Evolutionary conservation across 64 coral and sea anemone species (phyloP), one percentile per base, ranked within the genome.

Genomic region (Cladopsammia gracilis): DNA sequence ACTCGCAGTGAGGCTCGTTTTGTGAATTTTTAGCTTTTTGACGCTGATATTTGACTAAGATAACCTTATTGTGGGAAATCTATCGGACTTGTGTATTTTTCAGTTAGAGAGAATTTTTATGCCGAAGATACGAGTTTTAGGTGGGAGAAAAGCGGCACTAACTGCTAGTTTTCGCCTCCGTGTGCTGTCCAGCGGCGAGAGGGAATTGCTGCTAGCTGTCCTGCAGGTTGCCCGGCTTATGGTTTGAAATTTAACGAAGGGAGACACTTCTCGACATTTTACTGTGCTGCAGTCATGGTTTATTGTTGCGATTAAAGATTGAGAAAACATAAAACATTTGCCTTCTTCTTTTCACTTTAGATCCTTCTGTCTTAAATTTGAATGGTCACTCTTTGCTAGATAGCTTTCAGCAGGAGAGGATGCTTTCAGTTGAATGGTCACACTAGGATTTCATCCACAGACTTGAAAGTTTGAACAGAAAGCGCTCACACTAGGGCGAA

Each of bases 261-360:
- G 46, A 19, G 3, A 46, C 23, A 19, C 16, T 19, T 84, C 80
- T 42, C 80, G 49, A 84, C 80, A 67, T 84, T 84, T 56, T 84
- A 14, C 80, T 68, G 42, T 84, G 80, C 80, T 84, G 62, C 80
- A 67, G 80, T 84, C 80, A 67, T 64, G 46, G 80, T 84, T 84
- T 50, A 84, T 67, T 13, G 80, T 84, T 84, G 80, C 46, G 80
- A 84, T 50, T 84, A 84, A 84, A 84, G 59, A 45, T 22, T 84
- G 62, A 51, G 10, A 84, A 84, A 67, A 50, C 1, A 10, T 10
- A 25, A 14, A 12, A 4, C 20, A 18, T 53, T 8, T 22, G 75
- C 23, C 22, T 25, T 3, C 23, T 13, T 54, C 50, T 77, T 77
- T 19, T 24, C 14, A 0, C 2, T 49, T 49, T 19, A 11, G n/a